Base-by-base conservation (phyloP, 2,888 invertebrate genomes). In the Carabus problematicus region DNA sequence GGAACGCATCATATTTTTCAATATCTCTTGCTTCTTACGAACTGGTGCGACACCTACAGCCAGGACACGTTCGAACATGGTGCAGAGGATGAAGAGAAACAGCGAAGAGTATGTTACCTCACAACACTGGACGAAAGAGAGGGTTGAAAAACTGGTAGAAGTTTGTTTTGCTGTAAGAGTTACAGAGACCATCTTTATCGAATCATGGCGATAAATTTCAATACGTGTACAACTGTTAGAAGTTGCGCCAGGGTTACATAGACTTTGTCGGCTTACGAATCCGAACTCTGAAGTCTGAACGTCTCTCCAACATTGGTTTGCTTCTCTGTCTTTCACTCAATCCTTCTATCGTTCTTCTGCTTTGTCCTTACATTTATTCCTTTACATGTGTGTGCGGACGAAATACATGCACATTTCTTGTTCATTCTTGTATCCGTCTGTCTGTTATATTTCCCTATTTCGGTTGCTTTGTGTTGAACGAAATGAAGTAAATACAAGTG, bases 401-500 rank as follows among this genome's bases (percentile, higher is more conserved):
- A 58, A 49, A 67, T 52, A 67, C 54, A 59, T 59, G 66, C 58
- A 67, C 67, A 67, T 60, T 67, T 67, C 52, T 29, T 59, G 40
- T 62, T 61, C 68, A 61, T 61, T 68, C 45, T 29, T 18, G 47
- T 61, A 60, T 61, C 68, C 67, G 12, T 8, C 12, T 29, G 29
- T 29, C 29, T 29, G 29, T 29, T 29, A 29, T 29, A 61, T 68
- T 68, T 68, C 54, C 54, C 29, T 54, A 19, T 52, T 29, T 68
- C 29, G 61, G 61, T 68, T 61, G 45, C 60, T 68, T 68, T 62
- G 68, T 68, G 68, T 61, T 61, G 42, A 61, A 14, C 62, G 45
- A 62, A 68, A 68, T 68, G 42, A 62, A 67, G 68, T 68, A 68
- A 68, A 68, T 68, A 68, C 55, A 68, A 61, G 61, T 68, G 68